phyloP scores from a whole-genome alignment of 2,888 invertebrate genomes.

The Apamea crenata region DNA sequence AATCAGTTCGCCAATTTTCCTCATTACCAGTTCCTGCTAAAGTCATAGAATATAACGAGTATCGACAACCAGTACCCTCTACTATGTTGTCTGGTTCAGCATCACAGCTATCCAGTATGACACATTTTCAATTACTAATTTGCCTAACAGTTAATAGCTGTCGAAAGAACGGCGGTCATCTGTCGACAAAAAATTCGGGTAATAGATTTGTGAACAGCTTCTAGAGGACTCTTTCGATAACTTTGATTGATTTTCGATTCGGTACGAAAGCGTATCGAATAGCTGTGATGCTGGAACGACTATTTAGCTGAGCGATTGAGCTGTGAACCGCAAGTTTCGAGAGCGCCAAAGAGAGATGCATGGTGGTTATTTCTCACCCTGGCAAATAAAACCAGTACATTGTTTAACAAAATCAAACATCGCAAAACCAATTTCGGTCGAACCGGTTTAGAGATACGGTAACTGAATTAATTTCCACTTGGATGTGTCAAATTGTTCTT shows the following conservation, averaged over 20 bases:
- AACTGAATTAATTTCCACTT: slow-evolving; percentile 49
- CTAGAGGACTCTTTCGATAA: neutral
- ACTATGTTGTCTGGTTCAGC: neutral
- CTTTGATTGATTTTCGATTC: neutral
- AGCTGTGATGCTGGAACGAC: too few relatives aligned
- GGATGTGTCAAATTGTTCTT: slow-evolving; percentile 54
- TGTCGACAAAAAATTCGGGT: neutral
- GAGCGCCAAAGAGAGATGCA: neutral
- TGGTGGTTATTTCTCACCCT: neutral
- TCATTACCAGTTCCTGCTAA: neutral
- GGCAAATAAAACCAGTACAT: neutral
- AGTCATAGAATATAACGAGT: neutral
- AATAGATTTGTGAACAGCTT: neutral
- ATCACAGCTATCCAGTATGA: neutral
- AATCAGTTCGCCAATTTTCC: neutral
- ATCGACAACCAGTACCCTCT: neutral
- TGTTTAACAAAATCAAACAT: neutral
- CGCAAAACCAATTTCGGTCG: slow-evolving; percentile 20
- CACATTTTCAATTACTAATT: too few relatives aligned
- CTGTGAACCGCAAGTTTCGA: neutral
- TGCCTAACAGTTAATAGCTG: neutral
- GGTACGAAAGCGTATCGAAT: neutral
- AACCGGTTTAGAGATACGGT: slow-evolving; percentile 24
- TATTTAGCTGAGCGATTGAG: neutral
- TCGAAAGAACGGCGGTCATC: neutral